These are phyloP conservation scores for Nixonia krombeini DNA, from an alignment of 1,140 invertebrate genomes.

Conservation along the genomic window DNA sequence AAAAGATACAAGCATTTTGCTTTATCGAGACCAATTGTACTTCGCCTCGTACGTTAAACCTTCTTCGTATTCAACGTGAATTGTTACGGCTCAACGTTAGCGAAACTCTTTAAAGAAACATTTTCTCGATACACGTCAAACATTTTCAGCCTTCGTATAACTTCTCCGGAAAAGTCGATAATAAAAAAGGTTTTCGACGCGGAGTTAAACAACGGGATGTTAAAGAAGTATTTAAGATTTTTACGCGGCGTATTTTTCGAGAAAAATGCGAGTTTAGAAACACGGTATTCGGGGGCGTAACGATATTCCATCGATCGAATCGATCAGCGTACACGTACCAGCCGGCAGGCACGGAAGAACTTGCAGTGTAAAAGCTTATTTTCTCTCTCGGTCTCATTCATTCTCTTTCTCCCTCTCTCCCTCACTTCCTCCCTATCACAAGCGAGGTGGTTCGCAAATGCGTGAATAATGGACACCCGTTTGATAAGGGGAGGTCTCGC, in stretches of 20 bases:
- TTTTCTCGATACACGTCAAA: no score
- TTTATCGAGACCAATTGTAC: no score
- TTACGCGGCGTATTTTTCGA: conserved; percentile 24
- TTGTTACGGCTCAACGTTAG: no score
- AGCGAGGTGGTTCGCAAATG: conserved; percentile 45
- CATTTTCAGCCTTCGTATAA: no score
- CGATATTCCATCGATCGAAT: conserved; percentile 50
- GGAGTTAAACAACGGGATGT: no score
- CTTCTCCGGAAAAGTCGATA: no score
- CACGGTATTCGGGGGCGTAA: conserved; percentile 45
- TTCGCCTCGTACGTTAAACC: no score
- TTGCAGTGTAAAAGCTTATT: conserved; percentile 44
- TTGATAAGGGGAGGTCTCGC: conserved; percentile 65
- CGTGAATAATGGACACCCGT: conserved; percentile 67
- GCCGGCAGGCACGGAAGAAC: conserved; percentile 45
- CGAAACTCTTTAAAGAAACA: no score
- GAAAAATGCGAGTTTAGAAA: conserved; percentile 44
- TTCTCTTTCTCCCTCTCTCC: conserved; percentile 23
- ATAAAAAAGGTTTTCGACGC: no score
- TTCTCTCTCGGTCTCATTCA: conserved; percentile 26
- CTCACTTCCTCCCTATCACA: conserved; percentile 24
- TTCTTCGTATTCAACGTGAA: no score
- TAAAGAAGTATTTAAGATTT: no score
- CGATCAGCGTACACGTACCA: conserved; percentile 42
- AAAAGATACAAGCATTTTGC: no score